These are phyloP conservation scores for Drosophila yakuba DNA, from an alignment of 1,140 invertebrate genomes.

Conservation along the genomic window DNA sequence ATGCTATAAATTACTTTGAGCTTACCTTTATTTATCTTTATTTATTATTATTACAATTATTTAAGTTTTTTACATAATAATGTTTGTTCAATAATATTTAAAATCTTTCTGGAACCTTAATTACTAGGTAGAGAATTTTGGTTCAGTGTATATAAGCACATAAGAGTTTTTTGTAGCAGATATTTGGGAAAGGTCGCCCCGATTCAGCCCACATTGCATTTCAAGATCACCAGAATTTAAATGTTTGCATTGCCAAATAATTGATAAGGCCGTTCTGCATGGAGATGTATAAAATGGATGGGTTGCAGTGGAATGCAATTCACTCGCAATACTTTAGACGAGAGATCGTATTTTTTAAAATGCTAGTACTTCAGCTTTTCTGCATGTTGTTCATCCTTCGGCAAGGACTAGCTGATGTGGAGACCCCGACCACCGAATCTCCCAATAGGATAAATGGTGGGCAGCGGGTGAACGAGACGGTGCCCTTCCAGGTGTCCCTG, in stretches of 20 bases:
- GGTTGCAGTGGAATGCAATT: neutral
- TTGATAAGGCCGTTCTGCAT: constrained; percentile 26
- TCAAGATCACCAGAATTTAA: constrained; percentile 46
- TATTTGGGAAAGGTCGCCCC: neutral
- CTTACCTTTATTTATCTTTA: no score
- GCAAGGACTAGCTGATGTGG: neutral
- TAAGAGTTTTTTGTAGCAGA: neutral
- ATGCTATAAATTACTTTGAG: neutral
- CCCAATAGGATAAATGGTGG: constrained; percentile 72
- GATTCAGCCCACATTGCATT: constrained; percentile 28
- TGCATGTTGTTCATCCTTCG: constrained; percentile 2
- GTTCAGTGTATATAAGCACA: neutral
- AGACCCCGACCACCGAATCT: neutral
- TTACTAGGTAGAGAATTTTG: neutral
- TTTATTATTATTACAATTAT: no score
- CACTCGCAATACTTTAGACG: neutral
- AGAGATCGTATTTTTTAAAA: neutral
- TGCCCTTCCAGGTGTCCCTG: constrained; percentile 79
- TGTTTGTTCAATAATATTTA: no score
- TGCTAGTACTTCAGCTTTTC: constrained; percentile 8
- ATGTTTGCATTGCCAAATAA: constrained; percentile 21
- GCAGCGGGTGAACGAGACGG: constrained; percentile 54
- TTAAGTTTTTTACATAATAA: no score
- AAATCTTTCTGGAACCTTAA: no score
- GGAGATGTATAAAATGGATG: constrained; percentile 23